phyloP scores from a whole-genome alignment of 2,888 invertebrate species.

The Graphium colonna region DNA sequence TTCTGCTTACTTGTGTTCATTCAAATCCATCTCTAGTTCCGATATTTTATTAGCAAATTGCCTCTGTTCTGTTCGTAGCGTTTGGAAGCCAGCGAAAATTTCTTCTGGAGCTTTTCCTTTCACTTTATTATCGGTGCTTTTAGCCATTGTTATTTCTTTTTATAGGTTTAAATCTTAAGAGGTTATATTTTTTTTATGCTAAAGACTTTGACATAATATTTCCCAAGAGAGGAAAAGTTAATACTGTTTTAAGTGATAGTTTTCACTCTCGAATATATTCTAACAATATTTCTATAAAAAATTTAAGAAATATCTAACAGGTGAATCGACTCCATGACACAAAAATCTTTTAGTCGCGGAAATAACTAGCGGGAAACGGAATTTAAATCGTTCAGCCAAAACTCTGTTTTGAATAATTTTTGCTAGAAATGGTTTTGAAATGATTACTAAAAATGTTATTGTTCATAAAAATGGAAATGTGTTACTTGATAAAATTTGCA shows the following conservation, averaged over 20 bases:
- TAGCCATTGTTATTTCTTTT: slow-evolving; percentile 43
- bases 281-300: slow-evolving; percentile 4
- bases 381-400: not conserved
- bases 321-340: slow-evolving; percentile 8
- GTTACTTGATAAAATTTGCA: too few species aligned
- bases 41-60: slow-evolving; percentile 92
- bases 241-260: not conserved
- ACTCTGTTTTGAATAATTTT: not conserved
- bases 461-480: not conserved
- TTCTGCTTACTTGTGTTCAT: slow-evolving; percentile 94
- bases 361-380: not conserved
- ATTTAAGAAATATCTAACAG: slow-evolving; percentile 4
- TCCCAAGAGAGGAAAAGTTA: not conserved
- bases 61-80: slow-evolving; percentile 92
- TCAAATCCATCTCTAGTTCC: slow-evolving; percentile 95
- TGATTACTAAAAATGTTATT: not conserved
- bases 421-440: too few species aligned
- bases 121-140: slow-evolving; percentile 50
- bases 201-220: not conserved
- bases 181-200: slow-evolving; percentile 13
- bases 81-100: slow-evolving; percentile 92
- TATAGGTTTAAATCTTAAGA: not conserved
- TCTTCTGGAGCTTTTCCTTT: slow-evolving; percentile 85
- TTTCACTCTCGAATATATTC: not conserved
- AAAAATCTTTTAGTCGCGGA: not conserved